Base-by-base conservation (phyloP, 2,888 invertebrate species). In the Himalopsyche japonica region DNA sequence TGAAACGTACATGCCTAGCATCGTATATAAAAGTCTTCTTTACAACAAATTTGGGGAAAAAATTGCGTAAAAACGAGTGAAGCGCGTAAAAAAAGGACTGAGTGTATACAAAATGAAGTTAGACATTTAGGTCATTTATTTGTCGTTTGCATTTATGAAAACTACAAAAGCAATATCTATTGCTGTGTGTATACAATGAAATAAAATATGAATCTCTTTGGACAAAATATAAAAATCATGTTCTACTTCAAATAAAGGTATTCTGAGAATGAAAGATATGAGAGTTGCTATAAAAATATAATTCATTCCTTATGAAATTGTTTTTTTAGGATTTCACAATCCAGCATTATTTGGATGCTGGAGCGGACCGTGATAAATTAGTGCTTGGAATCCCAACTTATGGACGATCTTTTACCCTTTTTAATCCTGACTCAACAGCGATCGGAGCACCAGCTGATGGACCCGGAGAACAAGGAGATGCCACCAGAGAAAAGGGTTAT, bases 401-500 rank as follows among this genome's bases (percentile, higher is more conserved):
- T 88, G 98, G 98, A 1, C 93, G 98, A 77, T 97, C 98, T 0
- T 98, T 97, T 90, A 98, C 98, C 0, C 92, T 98, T 82, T 95
- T 96, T 89, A 97, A 97, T 90, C 94, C 95, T 77, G 97, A 97
- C 37, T 96, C 96, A 0, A 95, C 94, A 3, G 86, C 84, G n/a
- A 93, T 98, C n/a, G 98, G 97, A 0, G 94, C 97, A 0, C 97
- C 97, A 0, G 95, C 98, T 0, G 97, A 97, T 89, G 98, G 97
- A 0, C 97, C 98, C 0, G 98, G 98, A 0, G 96, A 95, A 83
- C 96, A 97, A 90, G 98, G 98, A 5, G 97, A 97, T 84, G 97
- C 97, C 1, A 98, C 98, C 0, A 93, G 97, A 87, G 98, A 98
- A 90, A 97, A 97, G 88, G 98, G 98, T 86, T 98, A 98, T 89